Conservation (phyloP, 2,888 invertebrate species). For the Sympetrum striolatum region DNA sequence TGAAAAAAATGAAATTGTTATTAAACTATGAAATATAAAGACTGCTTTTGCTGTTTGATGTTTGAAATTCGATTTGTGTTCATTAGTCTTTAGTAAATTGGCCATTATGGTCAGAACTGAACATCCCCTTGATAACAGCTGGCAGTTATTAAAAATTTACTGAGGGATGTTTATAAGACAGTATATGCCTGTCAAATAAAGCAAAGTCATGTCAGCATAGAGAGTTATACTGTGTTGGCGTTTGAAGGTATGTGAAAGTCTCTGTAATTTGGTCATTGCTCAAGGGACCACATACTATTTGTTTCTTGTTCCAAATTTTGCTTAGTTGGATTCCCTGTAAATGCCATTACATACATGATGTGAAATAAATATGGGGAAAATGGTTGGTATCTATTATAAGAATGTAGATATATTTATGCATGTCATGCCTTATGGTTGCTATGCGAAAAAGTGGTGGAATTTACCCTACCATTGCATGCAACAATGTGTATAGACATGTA, state of each 20-base stretch:
- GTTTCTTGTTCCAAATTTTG: constrained; percentile 3
- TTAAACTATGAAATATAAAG: constrained; percentile 29
- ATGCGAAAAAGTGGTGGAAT: constrained; percentile 1
- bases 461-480: neutral
- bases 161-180: neutral
- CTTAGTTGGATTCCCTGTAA: constrained; percentile 32
- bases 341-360: constrained; percentile 21
- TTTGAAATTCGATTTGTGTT: constrained; percentile 40
- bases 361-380: constrained; percentile 32
- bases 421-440: constrained; percentile 35
- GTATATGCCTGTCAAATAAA: neutral
- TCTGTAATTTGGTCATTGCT: constrained; percentile 32
- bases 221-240: constrained; percentile 22
- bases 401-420: constrained; percentile 40
- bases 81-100: constrained; percentile 25
- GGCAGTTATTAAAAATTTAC: neutral
- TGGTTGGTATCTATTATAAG: constrained; percentile 42
- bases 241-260: constrained; percentile 35
- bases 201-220: constrained; percentile 7
- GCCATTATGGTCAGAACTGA: constrained; percentile 36
- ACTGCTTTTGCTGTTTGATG: constrained; percentile 42
- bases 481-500: constrained; percentile 14
- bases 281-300: constrained; percentile 36
- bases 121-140: neutral
- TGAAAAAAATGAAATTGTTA: constrained; percentile 2